Evolutionary conservation across 2,797 vertebrate genomes (phyloP).

Genomic region (Silurus aristotelis): DNA sequence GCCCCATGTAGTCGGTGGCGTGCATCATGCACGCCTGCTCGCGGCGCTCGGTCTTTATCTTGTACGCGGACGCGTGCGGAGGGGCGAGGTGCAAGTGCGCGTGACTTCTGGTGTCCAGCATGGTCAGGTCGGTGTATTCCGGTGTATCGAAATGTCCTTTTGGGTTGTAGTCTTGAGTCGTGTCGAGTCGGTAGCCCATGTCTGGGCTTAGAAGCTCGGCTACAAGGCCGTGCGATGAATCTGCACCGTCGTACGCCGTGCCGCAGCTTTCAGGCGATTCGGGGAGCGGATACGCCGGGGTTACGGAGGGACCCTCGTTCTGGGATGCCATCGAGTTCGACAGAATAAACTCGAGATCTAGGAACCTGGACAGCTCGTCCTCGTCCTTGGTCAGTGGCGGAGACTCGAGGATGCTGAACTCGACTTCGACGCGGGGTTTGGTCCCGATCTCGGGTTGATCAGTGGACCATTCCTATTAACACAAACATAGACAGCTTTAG

Average conservation of each 20-base stretch:
- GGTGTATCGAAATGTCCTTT: constrained; percentile 66
- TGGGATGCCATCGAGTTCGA: constrained; percentile 77
- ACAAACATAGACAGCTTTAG: neutral
- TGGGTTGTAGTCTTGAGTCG: constrained; percentile 57
- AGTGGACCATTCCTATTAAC: constrained; percentile 63
- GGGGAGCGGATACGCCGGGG: constrained; percentile 78
- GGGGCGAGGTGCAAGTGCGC: constrained; percentile 59
- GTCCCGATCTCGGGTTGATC: constrained; percentile 52
- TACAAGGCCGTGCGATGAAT: constrained; percentile 80
- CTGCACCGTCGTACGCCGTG: constrained; percentile 72
- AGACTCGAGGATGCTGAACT: constrained; percentile 75
- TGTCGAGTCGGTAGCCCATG: constrained; percentile 62
- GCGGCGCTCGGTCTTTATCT: constrained; percentile 81
- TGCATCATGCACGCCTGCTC: constrained; percentile 83
- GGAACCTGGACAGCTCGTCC: constrained; percentile 83
- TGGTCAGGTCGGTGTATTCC: constrained; percentile 84
- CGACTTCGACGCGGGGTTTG: constrained; percentile 71
- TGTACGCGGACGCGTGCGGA: constrained; percentile 70
- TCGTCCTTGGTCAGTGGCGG: constrained; percentile 78
- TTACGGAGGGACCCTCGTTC: constrained; percentile 44
- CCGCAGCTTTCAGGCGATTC: constrained; percentile 89
- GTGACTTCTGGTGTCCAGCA: constrained; percentile 57
- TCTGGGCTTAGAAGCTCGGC: constrained; percentile 85
- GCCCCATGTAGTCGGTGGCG: constrained; percentile 70
- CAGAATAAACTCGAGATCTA: constrained; percentile 91